Conservation (phyloP, 2,797 vertebrate species). For the Ambastaia sidthimunki region DNA sequence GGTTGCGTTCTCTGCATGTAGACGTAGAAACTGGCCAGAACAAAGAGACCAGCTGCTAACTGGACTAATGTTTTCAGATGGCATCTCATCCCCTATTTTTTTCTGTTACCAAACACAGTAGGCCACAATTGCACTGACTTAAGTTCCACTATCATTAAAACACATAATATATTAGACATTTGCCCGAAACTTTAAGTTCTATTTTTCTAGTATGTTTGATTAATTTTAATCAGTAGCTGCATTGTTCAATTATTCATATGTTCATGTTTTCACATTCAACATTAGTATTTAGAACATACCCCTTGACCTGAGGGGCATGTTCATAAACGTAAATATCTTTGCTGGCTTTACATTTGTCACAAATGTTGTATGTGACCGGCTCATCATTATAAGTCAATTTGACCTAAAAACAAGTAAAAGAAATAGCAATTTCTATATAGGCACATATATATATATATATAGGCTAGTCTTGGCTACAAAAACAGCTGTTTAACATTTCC, state of each 20-base stretch:
- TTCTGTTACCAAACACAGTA: conserved; percentile 18
- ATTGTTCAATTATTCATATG: conserved; percentile 61
- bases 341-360: neutral
- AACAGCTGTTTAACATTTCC: too few species aligned
- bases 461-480: too few species aligned
- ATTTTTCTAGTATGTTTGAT: conserved; percentile 5
- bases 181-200: neutral
- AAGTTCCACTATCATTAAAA: neutral
- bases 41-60: conserved; percentile 13
- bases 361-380: neutral
- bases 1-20: conserved; percentile 16
- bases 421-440: too few species aligned
- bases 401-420: too few species aligned
- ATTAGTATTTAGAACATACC: neutral
- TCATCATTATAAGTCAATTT: neutral
- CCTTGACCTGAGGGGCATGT: neutral
- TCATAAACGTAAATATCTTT: neutral
- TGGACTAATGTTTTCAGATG: conserved; percentile 44
- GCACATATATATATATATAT: too few species aligned
- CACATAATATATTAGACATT: neutral
- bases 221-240: conserved; percentile 32
- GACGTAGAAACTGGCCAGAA: conserved; percentile 44
- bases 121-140: neutral
- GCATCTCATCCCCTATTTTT: conserved; percentile 64
- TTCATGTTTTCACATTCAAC: conserved; percentile 20